These are phyloP conservation scores for Cyprinus carpio DNA, from an alignment of 2,113 vertebrate genomes.

Conservation along the genomic window DNA sequence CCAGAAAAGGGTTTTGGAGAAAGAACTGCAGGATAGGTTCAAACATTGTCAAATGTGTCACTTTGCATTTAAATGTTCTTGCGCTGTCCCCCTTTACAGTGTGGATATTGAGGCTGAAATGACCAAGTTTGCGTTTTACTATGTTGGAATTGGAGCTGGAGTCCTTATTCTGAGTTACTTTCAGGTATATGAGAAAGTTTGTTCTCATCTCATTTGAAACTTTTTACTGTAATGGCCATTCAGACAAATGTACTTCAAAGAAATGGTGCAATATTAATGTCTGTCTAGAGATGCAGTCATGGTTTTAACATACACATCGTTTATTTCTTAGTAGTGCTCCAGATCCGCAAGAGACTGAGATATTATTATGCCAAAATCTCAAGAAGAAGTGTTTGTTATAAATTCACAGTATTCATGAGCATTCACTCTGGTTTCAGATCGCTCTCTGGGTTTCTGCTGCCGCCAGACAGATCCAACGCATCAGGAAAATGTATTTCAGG, in stretches of 20 bases:
- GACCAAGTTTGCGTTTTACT: slow-evolving; percentile 78
- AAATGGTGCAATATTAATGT: background rate
- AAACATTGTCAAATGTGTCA: background rate
- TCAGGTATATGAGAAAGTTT: slow-evolving; percentile 68
- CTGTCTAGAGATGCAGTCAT: background rate
- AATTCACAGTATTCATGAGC: background rate
- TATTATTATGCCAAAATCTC: background rate
- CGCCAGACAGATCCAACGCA: slow-evolving; percentile 70
- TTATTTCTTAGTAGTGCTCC: background rate
- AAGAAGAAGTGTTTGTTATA: background rate
- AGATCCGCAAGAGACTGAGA: background rate
- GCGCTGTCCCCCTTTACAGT: slow-evolving; percentile 63
- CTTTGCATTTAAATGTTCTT: background rate
- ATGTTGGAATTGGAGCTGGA: slow-evolving; percentile 71
- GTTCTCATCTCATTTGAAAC: slow-evolving; percentile 38
- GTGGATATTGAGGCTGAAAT: slow-evolving; percentile 75
- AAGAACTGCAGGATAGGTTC: background rate
- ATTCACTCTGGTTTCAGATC: slow-evolving; percentile 62
- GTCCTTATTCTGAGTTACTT: slow-evolving; percentile 75
- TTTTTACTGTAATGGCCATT: background rate
- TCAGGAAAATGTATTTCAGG: slow-evolving; percentile 73
- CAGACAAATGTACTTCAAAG: background rate
- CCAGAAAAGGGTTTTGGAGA: background rate
- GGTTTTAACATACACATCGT: background rate
- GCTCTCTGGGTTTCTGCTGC: slow-evolving; percentile 73